These are phyloP conservation scores for Asobara japonica DNA, from an alignment of 1,140 invertebrate species.

Conservation along the genomic window DNA sequence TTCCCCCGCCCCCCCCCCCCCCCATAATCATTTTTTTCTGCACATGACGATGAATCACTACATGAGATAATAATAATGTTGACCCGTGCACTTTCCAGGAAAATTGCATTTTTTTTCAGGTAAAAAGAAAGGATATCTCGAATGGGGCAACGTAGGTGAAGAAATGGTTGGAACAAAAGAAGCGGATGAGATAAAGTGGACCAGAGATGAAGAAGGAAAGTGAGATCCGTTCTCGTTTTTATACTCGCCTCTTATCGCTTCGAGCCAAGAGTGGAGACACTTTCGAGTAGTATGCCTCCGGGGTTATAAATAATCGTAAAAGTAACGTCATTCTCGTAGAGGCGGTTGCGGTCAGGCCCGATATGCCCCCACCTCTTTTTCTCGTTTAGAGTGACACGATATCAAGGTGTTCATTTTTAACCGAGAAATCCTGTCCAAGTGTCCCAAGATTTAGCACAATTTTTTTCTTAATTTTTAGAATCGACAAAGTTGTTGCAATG, in stretches of 20 bases:
- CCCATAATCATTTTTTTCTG: no score
- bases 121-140: not conserved
- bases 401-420: not conserved
- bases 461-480: no score
- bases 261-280: slow-evolving; percentile 19
- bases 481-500: no score
- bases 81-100: not conserved
- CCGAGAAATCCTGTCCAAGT: not conserved
- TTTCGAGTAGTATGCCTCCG: slow-evolving; percentile 27
- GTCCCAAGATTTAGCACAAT: no score
- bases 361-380: not conserved
- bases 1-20: no score
- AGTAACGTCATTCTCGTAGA: slow-evolving; percentile 26
- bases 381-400: slow-evolving; percentile 22
- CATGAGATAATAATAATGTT: not conserved
- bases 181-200: slow-evolving; percentile 20
- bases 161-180: slow-evolving; percentile 8
- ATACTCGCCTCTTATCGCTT: slow-evolving; percentile 28
- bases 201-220: slow-evolving; percentile 17
- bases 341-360: not conserved
- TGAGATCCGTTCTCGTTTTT: slow-evolving; percentile 27
- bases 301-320: slow-evolving; percentile 37
- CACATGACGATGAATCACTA: not conserved
- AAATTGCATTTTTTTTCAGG: not conserved
- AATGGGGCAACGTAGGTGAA: slow-evolving; percentile 8